These are phyloP conservation scores for Sebastes cheni DNA, from an alignment of 2,797 vertebrate species.

Conservation along the genomic window DNA sequence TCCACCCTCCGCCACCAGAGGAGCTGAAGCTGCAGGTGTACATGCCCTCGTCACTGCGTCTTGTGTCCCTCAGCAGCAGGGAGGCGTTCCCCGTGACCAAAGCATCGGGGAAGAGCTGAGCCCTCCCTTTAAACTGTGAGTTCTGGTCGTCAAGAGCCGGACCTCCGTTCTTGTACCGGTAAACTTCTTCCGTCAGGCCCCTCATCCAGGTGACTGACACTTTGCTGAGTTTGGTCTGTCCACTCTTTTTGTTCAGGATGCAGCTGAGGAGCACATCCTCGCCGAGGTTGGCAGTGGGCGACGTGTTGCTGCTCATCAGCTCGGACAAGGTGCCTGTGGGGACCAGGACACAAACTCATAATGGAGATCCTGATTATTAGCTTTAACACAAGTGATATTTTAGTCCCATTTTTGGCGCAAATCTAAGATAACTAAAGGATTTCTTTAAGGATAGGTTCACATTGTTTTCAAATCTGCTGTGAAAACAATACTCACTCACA, in stretches of 20 bases:
- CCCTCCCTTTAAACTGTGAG: constrained; percentile 73
- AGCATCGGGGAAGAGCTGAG: constrained; percentile 31
- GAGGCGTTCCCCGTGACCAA: constrained; percentile 57
- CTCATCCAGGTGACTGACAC: constrained; percentile 84
- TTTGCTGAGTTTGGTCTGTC: neutral
- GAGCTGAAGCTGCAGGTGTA: constrained; percentile 64
- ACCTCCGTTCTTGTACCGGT: constrained; percentile 75
- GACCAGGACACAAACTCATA: neutral
- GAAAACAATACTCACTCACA: neutral
- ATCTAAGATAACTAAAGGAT: neutral
- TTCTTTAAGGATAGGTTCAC: neutral
- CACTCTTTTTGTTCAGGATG: neutral
- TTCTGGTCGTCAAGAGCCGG: constrained; percentile 78
- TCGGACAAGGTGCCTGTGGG: constrained; percentile 15
- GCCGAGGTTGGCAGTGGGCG: constrained; percentile 67
- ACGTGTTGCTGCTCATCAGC: constrained; percentile 48
- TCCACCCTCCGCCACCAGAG: neutral
- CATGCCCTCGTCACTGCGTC: constrained; percentile 22
- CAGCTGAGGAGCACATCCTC: constrained; percentile 75
- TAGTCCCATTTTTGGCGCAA: neutral
- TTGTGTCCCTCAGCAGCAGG: constrained; percentile 58
- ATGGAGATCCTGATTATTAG: neutral
- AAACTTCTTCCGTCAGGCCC: constrained; percentile 76
- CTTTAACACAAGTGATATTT: neutral
- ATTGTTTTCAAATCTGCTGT: neutral